These are phyloP conservation scores for Orthosia gracilis DNA, from an alignment of 2,888 invertebrate genomes.

Conservation along the genomic window DNA sequence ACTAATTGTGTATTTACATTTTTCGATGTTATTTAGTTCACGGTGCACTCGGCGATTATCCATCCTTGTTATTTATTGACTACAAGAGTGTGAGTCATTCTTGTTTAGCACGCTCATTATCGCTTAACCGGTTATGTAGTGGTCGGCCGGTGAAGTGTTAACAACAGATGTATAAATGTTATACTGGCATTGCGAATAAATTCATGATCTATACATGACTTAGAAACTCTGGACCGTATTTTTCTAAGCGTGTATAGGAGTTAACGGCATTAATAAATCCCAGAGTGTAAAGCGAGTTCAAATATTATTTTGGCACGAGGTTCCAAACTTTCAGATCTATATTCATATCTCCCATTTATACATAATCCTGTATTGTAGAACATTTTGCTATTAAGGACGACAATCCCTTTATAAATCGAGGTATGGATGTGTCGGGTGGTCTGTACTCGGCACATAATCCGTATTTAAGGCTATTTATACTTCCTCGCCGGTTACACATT, in stretches of 20 bases:
- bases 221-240: too few relatives aligned
- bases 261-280: too few relatives aligned
- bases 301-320: neutral
- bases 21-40: neutral
- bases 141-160: neutral
- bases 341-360: constrained; percentile 1
- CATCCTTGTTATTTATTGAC: neutral
- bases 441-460: neutral
- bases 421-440: neutral
- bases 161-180: neutral
- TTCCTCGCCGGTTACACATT: neutral
- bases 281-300: neutral
- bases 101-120: neutral
- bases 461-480: neutral
- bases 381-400: neutral
- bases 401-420: neutral
- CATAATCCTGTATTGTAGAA: neutral
- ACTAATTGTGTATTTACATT: neutral
- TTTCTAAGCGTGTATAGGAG: neutral
- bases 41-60: too few relatives aligned
- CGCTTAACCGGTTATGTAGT: neutral
- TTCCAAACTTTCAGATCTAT: neutral
- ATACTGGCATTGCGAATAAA: neutral
- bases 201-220: neutral
- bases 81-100: constrained; percentile 4